A percentile compares a stretch with the other conserved stretches of the same genome.
phyloP scores from a whole-genome alignment of 2,113 vertebrate species.

The Laticauda colubrina region DNA sequence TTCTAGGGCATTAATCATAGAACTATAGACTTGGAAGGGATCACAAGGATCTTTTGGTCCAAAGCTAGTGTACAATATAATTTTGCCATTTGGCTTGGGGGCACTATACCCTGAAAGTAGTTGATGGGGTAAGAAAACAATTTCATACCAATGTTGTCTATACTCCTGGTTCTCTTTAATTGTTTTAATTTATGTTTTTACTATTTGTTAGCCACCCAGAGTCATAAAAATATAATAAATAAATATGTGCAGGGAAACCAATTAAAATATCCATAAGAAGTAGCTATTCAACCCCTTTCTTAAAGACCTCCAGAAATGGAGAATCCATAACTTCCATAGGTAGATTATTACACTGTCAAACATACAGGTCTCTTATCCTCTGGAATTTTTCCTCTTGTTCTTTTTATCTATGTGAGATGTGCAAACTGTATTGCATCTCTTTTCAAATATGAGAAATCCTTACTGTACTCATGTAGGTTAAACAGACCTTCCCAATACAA shows the following conservation, averaged over 20 bases:
- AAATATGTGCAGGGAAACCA: not conserved
- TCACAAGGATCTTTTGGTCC: not conserved
- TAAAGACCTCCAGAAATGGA: not conserved
- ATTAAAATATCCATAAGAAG: not conserved
- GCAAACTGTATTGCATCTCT: not conserved
- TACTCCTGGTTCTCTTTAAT: not conserved
- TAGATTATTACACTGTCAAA: not conserved
- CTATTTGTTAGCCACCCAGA: not conserved
- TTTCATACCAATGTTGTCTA: not conserved
- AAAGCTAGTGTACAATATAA: not conserved
- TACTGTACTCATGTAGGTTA: not conserved
- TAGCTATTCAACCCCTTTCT: not conserved
- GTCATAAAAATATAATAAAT: not conserved
- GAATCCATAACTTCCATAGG: not conserved
- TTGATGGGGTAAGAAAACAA: not conserved
- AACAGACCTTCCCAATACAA: not conserved
- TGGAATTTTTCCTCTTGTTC: not conserved
- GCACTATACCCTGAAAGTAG: not conserved
- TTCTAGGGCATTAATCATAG: not conserved
- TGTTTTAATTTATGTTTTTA: not conserved
- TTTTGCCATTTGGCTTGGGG: not conserved
- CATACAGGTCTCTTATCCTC: not conserved
- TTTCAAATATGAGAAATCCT: not conserved
- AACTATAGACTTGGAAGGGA: not conserved
- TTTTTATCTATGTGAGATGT: not conserved